A percentile compares a stretch with the other conserved stretches of the same genome.
Conservation (phyloP, 2,888 invertebrate species). For the Eucera pruinosa region DNA sequence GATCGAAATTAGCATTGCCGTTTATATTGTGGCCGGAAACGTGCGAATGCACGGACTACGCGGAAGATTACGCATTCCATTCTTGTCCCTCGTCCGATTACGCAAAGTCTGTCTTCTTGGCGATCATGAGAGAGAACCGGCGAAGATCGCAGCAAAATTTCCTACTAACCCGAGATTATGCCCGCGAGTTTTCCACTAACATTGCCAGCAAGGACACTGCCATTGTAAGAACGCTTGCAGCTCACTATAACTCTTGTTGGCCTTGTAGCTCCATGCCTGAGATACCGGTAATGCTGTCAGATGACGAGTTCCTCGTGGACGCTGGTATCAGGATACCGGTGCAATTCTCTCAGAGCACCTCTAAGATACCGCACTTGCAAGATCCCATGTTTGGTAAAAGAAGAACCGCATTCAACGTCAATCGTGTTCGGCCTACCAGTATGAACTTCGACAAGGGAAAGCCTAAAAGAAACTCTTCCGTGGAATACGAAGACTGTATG, state of each 20-base stretch:
- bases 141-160: conserved; percentile 73
- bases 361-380: conserved; percentile 80
- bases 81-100: conserved; percentile 68
- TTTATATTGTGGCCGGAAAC: conserved; percentile 47
- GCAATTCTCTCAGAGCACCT: conserved; percentile 77
- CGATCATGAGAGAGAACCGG: conserved; percentile 73
- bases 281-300: conserved; percentile 79
- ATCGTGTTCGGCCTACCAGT: conserved; percentile 64
- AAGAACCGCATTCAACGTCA: conserved; percentile 65
- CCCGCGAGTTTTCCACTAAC: conserved; percentile 70
- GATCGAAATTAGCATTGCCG: conserved; percentile 70
- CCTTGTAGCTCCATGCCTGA: conserved; percentile 83
- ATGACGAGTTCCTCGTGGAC: conserved; percentile 83
- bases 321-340: conserved; percentile 82
- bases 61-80: conserved; percentile 37
- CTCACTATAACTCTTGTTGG: conserved; percentile 82
- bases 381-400: conserved; percentile 77
- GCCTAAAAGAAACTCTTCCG: conserved; percentile 68
- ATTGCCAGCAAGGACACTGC: conserved; percentile 60
- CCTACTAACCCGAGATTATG: conserved; percentile 69
- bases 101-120: conserved; percentile 71
- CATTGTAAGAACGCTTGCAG: conserved; percentile 54
- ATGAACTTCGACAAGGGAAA: conserved; percentile 71
- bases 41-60: conserved; percentile 60
- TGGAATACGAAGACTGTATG: conserved; percentile 77